Base-by-base conservation (phyloP, 2,888 invertebrate species). In the Prostheceraeus crozeri region DNA sequence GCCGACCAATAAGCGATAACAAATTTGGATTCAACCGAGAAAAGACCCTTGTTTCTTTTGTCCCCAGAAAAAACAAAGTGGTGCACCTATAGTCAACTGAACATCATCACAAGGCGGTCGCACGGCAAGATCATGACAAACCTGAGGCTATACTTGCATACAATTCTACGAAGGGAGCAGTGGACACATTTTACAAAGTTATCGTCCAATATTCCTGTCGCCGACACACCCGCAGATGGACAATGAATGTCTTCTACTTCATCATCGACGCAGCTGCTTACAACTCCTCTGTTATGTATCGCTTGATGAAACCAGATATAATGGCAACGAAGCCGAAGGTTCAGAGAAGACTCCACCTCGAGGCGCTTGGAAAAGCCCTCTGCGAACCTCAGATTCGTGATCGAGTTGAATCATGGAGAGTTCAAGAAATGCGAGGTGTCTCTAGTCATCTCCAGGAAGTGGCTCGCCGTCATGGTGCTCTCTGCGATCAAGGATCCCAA, bases 331-430 rank as follows among this genome's bases (percentile, higher is more conserved):
- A 40, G n/a, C 14, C 14, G 14, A 23, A 14, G 4, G 14, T 14
- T 19, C 40, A 40, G 19, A 14, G 40, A 16, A 6, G 40, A 40
- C 40, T 40, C 6, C 40, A 40, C 14, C 48, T 48, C 27, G 48
- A 48, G 28, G 48, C 48, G 27, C 48, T 48, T 48, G 48, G 19
- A 10, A 48, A 48, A 30, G 27, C 48, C 28, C 28, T 48, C 27
- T 48, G 21, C 28, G 28, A 48, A 48, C 48, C 48, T 25, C 27
- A 48, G 28, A 48, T 48, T 48, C 6, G 28, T 28, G 3, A 48
- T 28, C 25, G 48, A 19, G 28, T 48, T 48, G 11, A 48, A 48
- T 4, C 25, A 30, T 48, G 25, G 48, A 48, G 10, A 10, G 48
- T 6, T 23, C 25, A 25, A 11, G 28, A 48, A 28, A 28, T 48